Evolutionary conservation across 2,888 invertebrate species (phyloP), one percentile per base, ranked within the genome.

Genomic region (Eupithecia insigniata): DNA sequence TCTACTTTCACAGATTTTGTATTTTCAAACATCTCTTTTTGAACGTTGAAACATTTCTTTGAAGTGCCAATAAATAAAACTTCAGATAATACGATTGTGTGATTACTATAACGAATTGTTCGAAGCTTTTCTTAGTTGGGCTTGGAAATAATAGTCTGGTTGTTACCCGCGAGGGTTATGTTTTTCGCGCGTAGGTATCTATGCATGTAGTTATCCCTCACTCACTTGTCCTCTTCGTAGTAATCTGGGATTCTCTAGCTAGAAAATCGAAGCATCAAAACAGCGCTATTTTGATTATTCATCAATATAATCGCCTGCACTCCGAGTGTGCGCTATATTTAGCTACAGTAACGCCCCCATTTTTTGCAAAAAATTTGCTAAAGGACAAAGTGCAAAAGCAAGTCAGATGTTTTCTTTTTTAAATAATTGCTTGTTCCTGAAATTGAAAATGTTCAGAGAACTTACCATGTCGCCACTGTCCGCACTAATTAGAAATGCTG

Each of bases 1-100:
- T 85, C 80, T 80, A 83, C 80, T 81, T 82, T 81, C 69, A 71
- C 69, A 69, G 73, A 67, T 62, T 71, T 70, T 36, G 58, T 70
- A 65, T 71, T 73, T 62, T 71, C 61, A 67, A 69, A 73, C 66
- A 67, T 61, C 36, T 67, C 66, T 18, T 64, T 61, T 62, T 60
- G 32, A 60, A 64, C 62, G 51, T 26, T 34, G 16, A 36, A 36
- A 36, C 22, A 34, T 64, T 64, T 36, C 36, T 64, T 36, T 64
- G 64, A 64, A 28, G 55, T 34, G 30, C 34, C 34, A 62, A 30
- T 62, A 32, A 32, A 18, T 30, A 7, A n/a, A 61, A 34, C n/a
- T 26, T 55, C 12, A 14, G 26, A 5, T 46, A 43, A 7, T 30
- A 30, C 5, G 5, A 30, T 51, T 51, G n/a, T 46, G 22, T 51